A percentile compares a stretch with the other conserved stretches of the same genome.
Conservation (phyloP, 1,140 invertebrate genomes). For the Drosophila chauvacae region DNA sequence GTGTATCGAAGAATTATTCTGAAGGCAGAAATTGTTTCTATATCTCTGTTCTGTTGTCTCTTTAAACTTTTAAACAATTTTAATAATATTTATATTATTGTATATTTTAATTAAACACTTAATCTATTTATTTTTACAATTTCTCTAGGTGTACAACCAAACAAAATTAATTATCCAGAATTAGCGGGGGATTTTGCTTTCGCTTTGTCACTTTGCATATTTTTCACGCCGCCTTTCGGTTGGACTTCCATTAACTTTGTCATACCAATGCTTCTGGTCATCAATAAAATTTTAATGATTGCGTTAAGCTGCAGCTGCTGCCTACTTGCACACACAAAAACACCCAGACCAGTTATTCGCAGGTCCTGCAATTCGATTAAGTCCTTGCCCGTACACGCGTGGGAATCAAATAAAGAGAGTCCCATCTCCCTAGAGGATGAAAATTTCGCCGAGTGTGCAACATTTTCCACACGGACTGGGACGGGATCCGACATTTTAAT, state of each 20-base stretch:
- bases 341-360: background rate
- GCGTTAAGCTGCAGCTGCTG: constrained; percentile 45
- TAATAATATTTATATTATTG: background rate
- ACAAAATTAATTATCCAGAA: constrained; percentile 78
- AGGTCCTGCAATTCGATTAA: constrained; percentile 65
- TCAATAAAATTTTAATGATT: constrained; percentile 77
- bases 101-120: background rate
- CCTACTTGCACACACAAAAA: constrained; percentile 11
- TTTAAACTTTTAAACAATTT: background rate
- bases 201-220: constrained; percentile 72
- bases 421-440: constrained; percentile 4
- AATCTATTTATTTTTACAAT: background rate
- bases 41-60: background rate
- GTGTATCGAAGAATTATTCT: background rate
- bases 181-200: constrained; percentile 55
- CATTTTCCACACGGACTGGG: constrained; percentile 40
- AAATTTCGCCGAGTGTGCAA: constrained; percentile 59
- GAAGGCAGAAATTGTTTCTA: no score
- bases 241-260: constrained; percentile 72
- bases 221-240: constrained; percentile 57
- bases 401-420: background rate
- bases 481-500: constrained; percentile 59
- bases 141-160: constrained; percentile 37
- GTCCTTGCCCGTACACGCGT: constrained; percentile 2
- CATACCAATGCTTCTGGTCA: constrained; percentile 41